Percentiles rank a stretch among this genome's conserved stretches.
Conservation (phyloP, 2,888 invertebrate species). For the Eulithis prunata region DNA sequence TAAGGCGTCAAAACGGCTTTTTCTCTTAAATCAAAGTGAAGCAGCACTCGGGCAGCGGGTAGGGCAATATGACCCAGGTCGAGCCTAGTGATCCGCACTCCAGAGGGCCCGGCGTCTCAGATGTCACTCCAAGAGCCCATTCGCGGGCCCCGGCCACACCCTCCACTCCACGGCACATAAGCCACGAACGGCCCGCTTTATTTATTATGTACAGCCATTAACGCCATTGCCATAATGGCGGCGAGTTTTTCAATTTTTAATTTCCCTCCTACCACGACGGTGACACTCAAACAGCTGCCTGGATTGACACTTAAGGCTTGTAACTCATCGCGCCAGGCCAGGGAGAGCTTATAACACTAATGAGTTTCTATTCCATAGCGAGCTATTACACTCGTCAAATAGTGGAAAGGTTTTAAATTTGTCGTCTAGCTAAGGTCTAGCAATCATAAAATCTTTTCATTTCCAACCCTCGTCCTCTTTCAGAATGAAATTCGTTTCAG, state of each 20-base stretch:
- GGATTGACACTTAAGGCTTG: conserved; percentile 74
- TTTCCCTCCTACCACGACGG: conserved; percentile 73
- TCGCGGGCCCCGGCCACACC: conserved; percentile 81
- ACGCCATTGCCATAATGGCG: conserved; percentile 82
- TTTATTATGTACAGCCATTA: conserved; percentile 84
- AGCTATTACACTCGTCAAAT: conserved; percentile 44
- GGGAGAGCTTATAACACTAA: conserved; percentile 46
- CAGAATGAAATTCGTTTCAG: conserved; percentile 2
- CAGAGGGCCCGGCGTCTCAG: conserved; percentile 81
- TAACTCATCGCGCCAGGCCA: conserved; percentile 59
- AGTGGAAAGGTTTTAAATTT: conserved; percentile 32
- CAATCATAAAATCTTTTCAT: conserved; percentile 24
- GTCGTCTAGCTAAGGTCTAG: conserved; percentile 28
- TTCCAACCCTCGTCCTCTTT: conserved; percentile 13
- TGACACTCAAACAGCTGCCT: conserved; percentile 68
- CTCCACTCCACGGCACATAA: conserved; percentile 83
- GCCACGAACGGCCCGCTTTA: conserved; percentile 80
- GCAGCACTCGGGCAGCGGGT: conserved; percentile 75
- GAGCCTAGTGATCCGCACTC: conserved; percentile 75
- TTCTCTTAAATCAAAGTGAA: conserved; percentile 82
- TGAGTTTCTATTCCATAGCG: conserved; percentile 55
- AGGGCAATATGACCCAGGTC: conserved; percentile 82
- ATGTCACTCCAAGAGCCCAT: conserved; percentile 81
- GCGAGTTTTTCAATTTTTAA: conserved; percentile 82
- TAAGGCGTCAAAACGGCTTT: conserved; percentile 73